Percentiles rank a stretch among this genome's conserved stretches.
Conservation (phyloP, 2,113 vertebrate genomes). For the Trinectes maculatus region DNA sequence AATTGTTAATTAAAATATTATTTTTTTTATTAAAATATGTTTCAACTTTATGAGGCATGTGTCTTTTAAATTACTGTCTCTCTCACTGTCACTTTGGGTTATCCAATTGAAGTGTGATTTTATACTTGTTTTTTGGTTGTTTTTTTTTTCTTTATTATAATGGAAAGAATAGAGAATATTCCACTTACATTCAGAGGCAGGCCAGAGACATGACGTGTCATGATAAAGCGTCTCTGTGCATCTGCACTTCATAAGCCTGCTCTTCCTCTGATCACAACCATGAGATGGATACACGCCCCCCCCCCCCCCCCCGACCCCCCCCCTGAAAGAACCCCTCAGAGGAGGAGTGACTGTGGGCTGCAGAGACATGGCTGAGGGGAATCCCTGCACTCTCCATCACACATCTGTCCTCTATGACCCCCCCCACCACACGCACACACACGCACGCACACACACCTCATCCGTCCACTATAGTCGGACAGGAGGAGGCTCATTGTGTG, state of each 20-base stretch:
- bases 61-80: too few species aligned
- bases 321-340: background rate
- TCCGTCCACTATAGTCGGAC: background rate
- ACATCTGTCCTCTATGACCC: background rate
- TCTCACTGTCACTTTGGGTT: too few species aligned
- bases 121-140: too few species aligned
- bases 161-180: too few species aligned
- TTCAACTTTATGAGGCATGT: too few species aligned
- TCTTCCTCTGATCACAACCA: constrained; percentile 11
- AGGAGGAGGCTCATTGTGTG: background rate
- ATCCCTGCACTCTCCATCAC: constrained; percentile 45
- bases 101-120: too few species aligned
- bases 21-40: too few species aligned
- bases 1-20: too few species aligned
- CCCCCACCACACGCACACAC: background rate
- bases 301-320: background rate
- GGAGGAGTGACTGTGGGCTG: constrained; percentile 23
- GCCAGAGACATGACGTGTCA: too few species aligned
- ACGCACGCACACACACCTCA: background rate
- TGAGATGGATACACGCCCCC: constrained; percentile 18
- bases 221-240: too few species aligned
- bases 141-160: too few species aligned
- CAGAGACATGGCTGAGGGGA: constrained; percentile 62
- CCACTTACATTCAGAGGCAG: too few species aligned
- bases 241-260: background rate